phyloP scores from a whole-genome alignment of 2,113 vertebrate species.

The Antechinus flavipes region DNA sequence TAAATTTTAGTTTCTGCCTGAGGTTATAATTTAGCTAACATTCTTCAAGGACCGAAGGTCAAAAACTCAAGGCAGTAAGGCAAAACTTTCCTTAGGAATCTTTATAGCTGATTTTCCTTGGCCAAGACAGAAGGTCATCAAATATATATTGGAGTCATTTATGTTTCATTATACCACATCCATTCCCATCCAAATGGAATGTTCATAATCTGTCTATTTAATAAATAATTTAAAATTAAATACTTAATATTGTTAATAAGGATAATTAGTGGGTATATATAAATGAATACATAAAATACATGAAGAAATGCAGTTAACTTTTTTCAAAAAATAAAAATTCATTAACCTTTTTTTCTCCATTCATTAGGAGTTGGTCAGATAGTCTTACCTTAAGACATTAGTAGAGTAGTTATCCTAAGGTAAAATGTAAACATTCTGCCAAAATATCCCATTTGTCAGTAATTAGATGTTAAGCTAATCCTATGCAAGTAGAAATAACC shows the following conservation, averaged over 20 bases:
- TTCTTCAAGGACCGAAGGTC: not conserved
- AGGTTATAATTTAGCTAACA: not conserved
- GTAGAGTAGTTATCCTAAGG: not conserved
- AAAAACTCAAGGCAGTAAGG: not conserved
- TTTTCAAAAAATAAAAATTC: slow-evolving; percentile 9
- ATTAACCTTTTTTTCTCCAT: not conserved
- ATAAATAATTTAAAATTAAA: slow-evolving; percentile 17
- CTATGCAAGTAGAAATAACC: not conserved
- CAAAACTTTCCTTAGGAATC: not conserved
- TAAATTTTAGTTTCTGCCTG: not conserved
- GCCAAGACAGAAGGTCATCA: not conserved
- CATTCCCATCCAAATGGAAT: not conserved
- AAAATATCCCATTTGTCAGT: not conserved
- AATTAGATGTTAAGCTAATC: not conserved
- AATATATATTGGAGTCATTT: too few relatives aligned
- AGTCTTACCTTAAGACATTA: not conserved
- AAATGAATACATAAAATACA: not conserved
- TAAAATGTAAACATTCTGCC: not conserved
- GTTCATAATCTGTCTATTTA: slow-evolving; percentile 13
- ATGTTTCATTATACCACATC: not conserved
- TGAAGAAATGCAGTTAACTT: not conserved
- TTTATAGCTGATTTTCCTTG: not conserved
- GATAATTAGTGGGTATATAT: not conserved
- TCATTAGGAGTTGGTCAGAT: not conserved
- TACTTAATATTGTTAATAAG: not conserved